Percentiles rank a stretch among this genome's conserved stretches.
Evolutionary conservation across 2,113 vertebrate genomes (phyloP).

Genomic region (Steatornis caripensis): DNA sequence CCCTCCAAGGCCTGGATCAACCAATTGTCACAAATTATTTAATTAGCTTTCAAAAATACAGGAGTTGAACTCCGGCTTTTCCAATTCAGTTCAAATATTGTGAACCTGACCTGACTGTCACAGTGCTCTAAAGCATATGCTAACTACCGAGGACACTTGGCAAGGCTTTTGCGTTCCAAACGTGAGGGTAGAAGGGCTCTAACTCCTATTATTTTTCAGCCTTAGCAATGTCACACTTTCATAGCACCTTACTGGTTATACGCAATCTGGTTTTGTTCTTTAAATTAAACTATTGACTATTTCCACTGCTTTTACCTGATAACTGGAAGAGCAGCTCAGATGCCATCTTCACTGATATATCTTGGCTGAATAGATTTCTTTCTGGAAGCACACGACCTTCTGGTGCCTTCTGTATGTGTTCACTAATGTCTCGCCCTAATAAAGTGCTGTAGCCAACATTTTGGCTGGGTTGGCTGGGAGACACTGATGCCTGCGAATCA

Average conservation of each 20-base stretch:
- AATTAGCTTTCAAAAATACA: slow-evolving; percentile 63
- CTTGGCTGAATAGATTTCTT: slow-evolving; percentile 96
- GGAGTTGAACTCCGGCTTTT: slow-evolving; percentile 45
- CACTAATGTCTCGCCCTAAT: slow-evolving; percentile 84
- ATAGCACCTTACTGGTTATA: not conserved
- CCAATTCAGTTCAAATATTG: slow-evolving; percentile 24
- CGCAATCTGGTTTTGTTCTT: not conserved
- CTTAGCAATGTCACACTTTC: not conserved
- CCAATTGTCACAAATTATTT: slow-evolving; percentile 61
- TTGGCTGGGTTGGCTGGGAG: slow-evolving; percentile 77
- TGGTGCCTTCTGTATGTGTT: slow-evolving; percentile 83
- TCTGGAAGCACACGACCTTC: slow-evolving; percentile 87
- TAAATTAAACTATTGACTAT: not conserved
- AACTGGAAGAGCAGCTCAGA: slow-evolving; percentile 97
- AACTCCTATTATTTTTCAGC: not conserved
- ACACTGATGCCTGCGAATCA: slow-evolving; percentile 74
- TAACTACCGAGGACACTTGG: not conserved
- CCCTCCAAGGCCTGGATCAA: slow-evolving; percentile 11
- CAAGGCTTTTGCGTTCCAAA: not conserved
- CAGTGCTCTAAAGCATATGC: slow-evolving; percentile 13
- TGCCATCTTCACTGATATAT: slow-evolving; percentile 99
- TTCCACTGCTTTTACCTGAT: slow-evolving; percentile 79
- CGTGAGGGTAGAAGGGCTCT: not conserved
- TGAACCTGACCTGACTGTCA: not conserved
- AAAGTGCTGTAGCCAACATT: slow-evolving; percentile 92